Conservation (phyloP, 2,797 vertebrate genomes). For the Centroberyx gerrardi region DNA sequence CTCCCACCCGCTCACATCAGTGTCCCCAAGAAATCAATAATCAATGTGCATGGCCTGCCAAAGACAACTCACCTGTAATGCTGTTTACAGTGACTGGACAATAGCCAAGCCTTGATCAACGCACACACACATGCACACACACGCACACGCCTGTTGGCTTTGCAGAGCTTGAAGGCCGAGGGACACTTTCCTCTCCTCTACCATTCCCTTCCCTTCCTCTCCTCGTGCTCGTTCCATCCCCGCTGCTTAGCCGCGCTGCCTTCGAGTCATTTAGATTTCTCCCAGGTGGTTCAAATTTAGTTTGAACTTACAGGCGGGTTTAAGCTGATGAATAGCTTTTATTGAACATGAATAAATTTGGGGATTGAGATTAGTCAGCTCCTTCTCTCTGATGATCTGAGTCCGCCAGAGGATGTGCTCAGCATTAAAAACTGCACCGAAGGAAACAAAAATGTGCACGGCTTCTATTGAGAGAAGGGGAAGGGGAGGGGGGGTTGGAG, state of each 20-base stretch:
- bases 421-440: slow-evolving; percentile 69
- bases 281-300: slow-evolving; percentile 90
- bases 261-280: slow-evolving; percentile 87
- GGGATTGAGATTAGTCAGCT: slow-evolving; percentile 92
- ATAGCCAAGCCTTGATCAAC: slow-evolving; percentile 68
- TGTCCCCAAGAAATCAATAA: slow-evolving; percentile 60
- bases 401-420: slow-evolving; percentile 84
- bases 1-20: slow-evolving; percentile 22
- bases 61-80: slow-evolving; percentile 67
- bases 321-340: slow-evolving; percentile 93
- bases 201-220: background rate
- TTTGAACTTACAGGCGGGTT: slow-evolving; percentile 89
- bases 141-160: slow-evolving; percentile 40
- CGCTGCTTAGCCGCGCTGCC: slow-evolving; percentile 62
- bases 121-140: slow-evolving; percentile 32
- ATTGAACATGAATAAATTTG: slow-evolving; percentile 94
- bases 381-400: slow-evolving; percentile 88
- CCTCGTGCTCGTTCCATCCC: slow-evolving; percentile 38
- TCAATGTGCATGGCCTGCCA: slow-evolving; percentile 66
- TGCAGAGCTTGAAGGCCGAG: slow-evolving; percentile 30
- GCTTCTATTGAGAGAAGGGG: slow-evolving; percentile 26
- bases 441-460: slow-evolving; percentile 61
- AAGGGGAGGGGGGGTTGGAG: background rate
- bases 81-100: slow-evolving; percentile 64
- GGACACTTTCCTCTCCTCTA: slow-evolving; percentile 24